These are phyloP conservation scores for Protaetia brevitarsis DNA, from an alignment of 1,140 invertebrate genomes.

Conservation along the genomic window DNA sequence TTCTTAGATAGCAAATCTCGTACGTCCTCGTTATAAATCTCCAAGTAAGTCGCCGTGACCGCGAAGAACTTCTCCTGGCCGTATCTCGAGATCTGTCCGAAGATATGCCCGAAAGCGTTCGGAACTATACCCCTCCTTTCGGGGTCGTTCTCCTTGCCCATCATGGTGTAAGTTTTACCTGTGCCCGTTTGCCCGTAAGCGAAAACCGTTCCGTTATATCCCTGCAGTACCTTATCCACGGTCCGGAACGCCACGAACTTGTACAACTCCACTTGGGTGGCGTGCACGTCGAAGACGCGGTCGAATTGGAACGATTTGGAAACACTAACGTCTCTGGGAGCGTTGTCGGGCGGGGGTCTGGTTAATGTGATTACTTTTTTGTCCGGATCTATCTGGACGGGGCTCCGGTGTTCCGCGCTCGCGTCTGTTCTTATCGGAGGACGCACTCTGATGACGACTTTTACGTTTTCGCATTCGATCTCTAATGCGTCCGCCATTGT, in stretches of 20 bases:
- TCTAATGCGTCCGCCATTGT: too few relatives aligned
- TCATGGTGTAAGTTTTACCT: conserved; percentile 94
- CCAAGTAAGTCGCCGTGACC: conserved; percentile 87
- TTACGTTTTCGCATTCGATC: conserved; percentile 7
- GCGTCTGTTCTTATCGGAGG: background rate
- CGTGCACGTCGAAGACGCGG: background rate
- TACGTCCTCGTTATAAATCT: conserved; percentile 96
- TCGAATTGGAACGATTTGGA: conserved; percentile 23
- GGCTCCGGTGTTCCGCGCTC: background rate
- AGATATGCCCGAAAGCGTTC: conserved; percentile 93
- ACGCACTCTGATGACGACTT: background rate
- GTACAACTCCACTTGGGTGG: conserved; percentile 87
- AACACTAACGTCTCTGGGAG: background rate
- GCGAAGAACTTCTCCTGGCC: conserved; percentile 63
- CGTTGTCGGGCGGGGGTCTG: background rate
- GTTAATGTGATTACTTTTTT: conserved; percentile 12
- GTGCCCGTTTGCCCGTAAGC: conserved; percentile 96
- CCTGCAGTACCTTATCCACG: conserved; percentile 88
- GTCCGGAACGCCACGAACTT: conserved; percentile 89
- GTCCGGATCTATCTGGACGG: background rate
- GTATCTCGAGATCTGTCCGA: conserved; percentile 82
- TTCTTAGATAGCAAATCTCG: conserved; percentile 77
- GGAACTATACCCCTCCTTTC: conserved; percentile 81
- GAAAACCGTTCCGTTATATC: conserved; percentile 95
- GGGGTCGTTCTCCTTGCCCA: conserved; percentile 1